Evolutionary conservation across 2,888 invertebrate genomes (phyloP), one percentile per base, ranked within the genome.

Genomic region (Dinocampus coccinellae): DNA sequence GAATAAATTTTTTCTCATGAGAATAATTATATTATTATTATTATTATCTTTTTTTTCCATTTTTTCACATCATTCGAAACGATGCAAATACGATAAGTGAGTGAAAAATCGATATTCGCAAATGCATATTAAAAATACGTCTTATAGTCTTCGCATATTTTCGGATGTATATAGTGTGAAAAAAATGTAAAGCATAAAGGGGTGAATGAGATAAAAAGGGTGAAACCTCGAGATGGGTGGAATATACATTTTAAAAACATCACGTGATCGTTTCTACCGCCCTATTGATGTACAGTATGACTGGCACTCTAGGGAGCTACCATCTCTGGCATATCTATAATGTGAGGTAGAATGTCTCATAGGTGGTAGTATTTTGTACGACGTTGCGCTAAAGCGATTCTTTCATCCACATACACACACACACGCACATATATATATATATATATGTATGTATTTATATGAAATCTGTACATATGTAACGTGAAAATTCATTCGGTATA

Each of bases 321-420:
- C 74, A 76, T 75, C 76, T 69, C 72, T 67, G 72, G 74, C 55
- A 70, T 78, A 77, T 77, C 77, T 77, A 76, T 76, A 76, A 75
- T 71, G 70, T 71, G 69, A 72, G 72, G 76, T 73, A 72, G 73
- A 74, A 73, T 69, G 62, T 69, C 73, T n/a, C n/a, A n/a, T n/a
- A n/a, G n/a, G 69, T 67, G 71, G 74, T 73, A 72, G 76, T 76
- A 75, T 73, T 75, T 68, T 63, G 52, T 67, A 74, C 74, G 53
- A 69, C 73, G 65, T 61, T 64, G 69, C 74, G 60, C 75, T 75
- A 78, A 76, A 77, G 22, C 55, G 57, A 70, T 63, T 70, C 57
- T 11, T 11, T 33, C 53, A 62, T 55, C 47, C 57, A n/a, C n/a
- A n/a, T n/a, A n/a, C n/a, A n/a, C n/a, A n/a, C n/a, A n/a, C n/a